These are phyloP conservation scores for Drosophila percnosoma DNA, from an alignment of 2,888 invertebrate species.

Conservation along the genomic window DNA sequence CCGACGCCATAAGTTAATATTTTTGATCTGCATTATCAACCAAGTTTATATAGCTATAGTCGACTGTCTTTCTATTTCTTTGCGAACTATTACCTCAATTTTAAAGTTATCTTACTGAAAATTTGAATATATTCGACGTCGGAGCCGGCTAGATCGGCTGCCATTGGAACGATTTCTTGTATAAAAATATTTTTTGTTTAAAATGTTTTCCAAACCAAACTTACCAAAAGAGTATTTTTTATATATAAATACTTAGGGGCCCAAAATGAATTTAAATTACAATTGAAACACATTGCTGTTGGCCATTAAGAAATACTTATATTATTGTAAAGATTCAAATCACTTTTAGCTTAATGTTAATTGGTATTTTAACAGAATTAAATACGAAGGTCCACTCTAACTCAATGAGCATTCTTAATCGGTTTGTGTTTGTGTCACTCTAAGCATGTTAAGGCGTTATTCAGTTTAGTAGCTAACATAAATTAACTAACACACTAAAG, in stretches of 20 bases:
- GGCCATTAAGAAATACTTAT: conserved; percentile 62
- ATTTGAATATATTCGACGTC: background rate
- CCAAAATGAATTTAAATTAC: background rate
- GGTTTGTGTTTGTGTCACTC: conserved; percentile 38
- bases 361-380: conserved; percentile 48
- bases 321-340: conserved; percentile 65
- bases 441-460: conserved; percentile 31
- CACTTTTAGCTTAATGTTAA: conserved; percentile 64
- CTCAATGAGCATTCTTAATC: conserved; percentile 70
- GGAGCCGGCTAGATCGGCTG: background rate
- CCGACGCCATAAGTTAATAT: background rate
- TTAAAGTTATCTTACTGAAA: background rate
- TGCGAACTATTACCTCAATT: background rate
- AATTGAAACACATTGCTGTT: conserved; percentile 24
- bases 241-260: background rate
- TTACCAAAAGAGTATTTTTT: background rate
- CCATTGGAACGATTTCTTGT: background rate
- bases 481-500: conserved; percentile 56
- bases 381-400: conserved; percentile 40
- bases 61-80: no score
- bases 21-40: background rate
- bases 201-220: background rate
- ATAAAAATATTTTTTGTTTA: background rate
- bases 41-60: background rate
- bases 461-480: conserved; percentile 49